Evolutionary conservation across 2,113 vertebrate genomes (phyloP).

Genomic region (Paratilapia polleni): DNA sequence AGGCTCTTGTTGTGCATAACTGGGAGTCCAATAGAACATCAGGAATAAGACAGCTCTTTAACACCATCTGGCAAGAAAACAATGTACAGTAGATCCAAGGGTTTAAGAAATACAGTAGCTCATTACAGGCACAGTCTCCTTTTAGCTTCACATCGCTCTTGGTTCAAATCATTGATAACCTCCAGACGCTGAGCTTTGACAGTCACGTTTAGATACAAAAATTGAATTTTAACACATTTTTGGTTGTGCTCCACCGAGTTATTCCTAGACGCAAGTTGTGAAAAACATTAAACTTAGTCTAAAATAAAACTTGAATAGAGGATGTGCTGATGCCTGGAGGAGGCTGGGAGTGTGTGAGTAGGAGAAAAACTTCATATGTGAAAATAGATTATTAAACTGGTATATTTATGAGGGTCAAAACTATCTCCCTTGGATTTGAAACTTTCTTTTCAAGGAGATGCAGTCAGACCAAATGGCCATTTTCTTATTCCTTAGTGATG

Average conservation of each 20-base stretch:
- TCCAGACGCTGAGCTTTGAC: neutral
- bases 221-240: conserved; percentile 23
- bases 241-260: conserved; percentile 3
- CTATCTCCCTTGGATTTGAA: neutral
- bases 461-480: conserved; percentile 2
- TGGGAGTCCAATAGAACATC: neutral
- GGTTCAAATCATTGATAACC: conserved; percentile 11
- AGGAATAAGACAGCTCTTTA: neutral
- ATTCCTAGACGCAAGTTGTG: conserved; percentile 10
- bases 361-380: conserved; percentile 11
- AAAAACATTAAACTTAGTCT: conserved; percentile 19
- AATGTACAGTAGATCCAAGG: neutral
- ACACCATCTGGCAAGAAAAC: conserved; percentile 2
- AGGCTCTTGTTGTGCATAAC: neutral
- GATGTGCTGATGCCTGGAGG: conserved; percentile 24
- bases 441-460: conserved; percentile 10
- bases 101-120: neutral
- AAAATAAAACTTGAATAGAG: conserved; percentile 37
- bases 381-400: conserved; percentile 18
- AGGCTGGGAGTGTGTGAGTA: conserved; percentile 14
- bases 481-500: neutral
- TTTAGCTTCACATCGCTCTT: neutral
- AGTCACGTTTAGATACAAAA: conserved; percentile 11
- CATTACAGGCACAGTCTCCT: neutral
- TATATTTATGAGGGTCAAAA: conserved; percentile 2